phyloP scores from a whole-genome alignment of 2,888 invertebrate species.

The Drosophila mimetica region DNA sequence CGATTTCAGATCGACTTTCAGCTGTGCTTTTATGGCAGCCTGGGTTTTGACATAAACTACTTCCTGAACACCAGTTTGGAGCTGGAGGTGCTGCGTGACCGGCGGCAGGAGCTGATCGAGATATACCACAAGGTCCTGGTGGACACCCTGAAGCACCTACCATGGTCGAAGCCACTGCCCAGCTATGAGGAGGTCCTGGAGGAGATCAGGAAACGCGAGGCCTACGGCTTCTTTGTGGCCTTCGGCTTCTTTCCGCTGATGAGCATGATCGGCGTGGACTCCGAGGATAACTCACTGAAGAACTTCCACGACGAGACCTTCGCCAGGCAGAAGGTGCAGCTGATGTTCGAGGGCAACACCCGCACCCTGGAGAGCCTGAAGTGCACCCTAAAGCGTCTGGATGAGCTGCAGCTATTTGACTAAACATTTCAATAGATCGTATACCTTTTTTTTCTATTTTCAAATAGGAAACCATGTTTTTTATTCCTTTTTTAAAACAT shows the following conservation, averaged over 20 bases:
- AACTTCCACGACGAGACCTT: slow-evolving; percentile 80
- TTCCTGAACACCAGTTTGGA: slow-evolving; percentile 83
- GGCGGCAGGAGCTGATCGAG: slow-evolving; percentile 73
- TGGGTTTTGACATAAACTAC: slow-evolving; percentile 84
- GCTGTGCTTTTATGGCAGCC: slow-evolving; percentile 82
- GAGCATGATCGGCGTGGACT: slow-evolving; percentile 81
- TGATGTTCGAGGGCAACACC: slow-evolving; percentile 82
- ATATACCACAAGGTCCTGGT: slow-evolving; percentile 70
- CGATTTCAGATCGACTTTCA: slow-evolving; percentile 83
- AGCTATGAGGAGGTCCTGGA: slow-evolving; percentile 68
- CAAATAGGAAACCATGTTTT: background rate
- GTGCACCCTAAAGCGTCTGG: slow-evolving; percentile 73
- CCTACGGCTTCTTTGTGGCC: slow-evolving; percentile 83
- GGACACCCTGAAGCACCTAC: slow-evolving; percentile 65
- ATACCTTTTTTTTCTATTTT: background rate
- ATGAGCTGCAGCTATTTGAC: slow-evolving; percentile 79
- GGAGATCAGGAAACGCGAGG: slow-evolving; percentile 77
- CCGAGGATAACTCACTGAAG: slow-evolving; percentile 81
- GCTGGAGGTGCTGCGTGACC: slow-evolving; percentile 70
- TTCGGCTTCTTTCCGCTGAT: slow-evolving; percentile 82
- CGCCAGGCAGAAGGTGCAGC: slow-evolving; percentile 79
- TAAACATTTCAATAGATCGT: slow-evolving; percentile 35
- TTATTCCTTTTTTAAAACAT: too few species aligned
- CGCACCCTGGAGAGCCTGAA: slow-evolving; percentile 80
- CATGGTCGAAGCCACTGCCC: slow-evolving; percentile 62